These are phyloP conservation scores for Pogonocherus hispidulus DNA, from an alignment of 2,888 invertebrate species.

Conservation along the genomic window DNA sequence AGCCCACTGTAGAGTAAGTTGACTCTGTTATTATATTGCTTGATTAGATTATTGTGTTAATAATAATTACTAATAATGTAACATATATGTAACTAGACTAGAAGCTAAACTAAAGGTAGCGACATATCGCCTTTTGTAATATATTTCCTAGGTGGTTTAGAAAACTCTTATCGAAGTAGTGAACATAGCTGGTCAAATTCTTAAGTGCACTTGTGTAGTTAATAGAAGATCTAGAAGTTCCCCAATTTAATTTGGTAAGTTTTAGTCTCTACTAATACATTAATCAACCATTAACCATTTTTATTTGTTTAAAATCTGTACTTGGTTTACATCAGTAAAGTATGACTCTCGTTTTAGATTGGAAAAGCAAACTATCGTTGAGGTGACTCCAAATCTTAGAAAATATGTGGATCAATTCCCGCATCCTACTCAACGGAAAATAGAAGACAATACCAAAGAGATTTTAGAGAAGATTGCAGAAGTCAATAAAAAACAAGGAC, in stretches of 20 bases:
- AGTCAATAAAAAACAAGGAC: constrained; percentile 71
- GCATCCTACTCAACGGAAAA: constrained; percentile 30
- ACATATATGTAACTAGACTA: constrained; percentile 39
- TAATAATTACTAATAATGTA: constrained; percentile 51
- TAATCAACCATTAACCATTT: constrained; percentile 42
- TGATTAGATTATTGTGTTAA: constrained; percentile 43
- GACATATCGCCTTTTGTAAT: constrained; percentile 42
- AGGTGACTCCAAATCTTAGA: constrained; percentile 20
- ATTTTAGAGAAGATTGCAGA: constrained; percentile 73
- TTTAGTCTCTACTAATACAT: constrained; percentile 45
- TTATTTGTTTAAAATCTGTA: constrained; percentile 1
- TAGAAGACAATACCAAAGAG: constrained; percentile 63
- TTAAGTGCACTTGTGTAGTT: constrained; percentile 56
- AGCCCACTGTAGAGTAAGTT: constrained; percentile 56
- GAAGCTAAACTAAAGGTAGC: constrained; percentile 26
- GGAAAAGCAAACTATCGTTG: constrained; percentile 41
- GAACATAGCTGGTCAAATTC: constrained; percentile 41
- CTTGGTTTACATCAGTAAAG: constrained; percentile 14
- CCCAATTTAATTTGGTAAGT: constrained; percentile 55
- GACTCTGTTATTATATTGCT: constrained; percentile 33
- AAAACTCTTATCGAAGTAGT: constrained; percentile 37
- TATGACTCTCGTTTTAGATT: constrained; percentile 44
- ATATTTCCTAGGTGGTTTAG: constrained; percentile 37
- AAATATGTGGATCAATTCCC: constrained; percentile 2
- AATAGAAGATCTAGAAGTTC: constrained; percentile 47